Conservation (phyloP, 2,888 invertebrate genomes). For the Tetranychus truncatus region DNA sequence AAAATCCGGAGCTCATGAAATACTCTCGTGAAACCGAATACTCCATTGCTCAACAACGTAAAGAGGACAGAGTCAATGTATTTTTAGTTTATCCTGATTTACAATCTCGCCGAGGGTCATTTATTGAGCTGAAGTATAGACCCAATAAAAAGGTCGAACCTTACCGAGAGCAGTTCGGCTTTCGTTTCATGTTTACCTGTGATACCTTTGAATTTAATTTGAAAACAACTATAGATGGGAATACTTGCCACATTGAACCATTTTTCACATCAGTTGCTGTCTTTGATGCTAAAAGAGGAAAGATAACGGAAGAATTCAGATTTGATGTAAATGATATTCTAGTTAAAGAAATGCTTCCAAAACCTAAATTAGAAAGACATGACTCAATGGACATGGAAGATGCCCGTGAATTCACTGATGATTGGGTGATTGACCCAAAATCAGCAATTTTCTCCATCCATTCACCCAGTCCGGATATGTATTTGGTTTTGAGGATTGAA, state of each 20-base stretch:
- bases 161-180: constrained; percentile 12
- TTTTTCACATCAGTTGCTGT: constrained; percentile 73
- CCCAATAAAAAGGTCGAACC: background rate
- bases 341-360: constrained; percentile 44
- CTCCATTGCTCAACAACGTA: constrained; percentile 58
- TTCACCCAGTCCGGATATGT: constrained; percentile 73
- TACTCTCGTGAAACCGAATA: constrained; percentile 77
- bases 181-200: constrained; percentile 13
- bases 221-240: constrained; percentile 13
- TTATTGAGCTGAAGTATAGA: background rate
- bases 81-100: constrained; percentile 48
- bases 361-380: constrained; percentile 28
- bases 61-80: constrained; percentile 57
- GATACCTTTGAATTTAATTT: constrained; percentile 14
- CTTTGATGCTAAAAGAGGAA: constrained; percentile 71
- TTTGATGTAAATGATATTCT: constrained; percentile 62
- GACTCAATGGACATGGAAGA: constrained; percentile 17
- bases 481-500: constrained; percentile 75
- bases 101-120: constrained; percentile 8
- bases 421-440: constrained; percentile 17
- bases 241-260: constrained; percentile 53
- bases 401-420: constrained; percentile 12
- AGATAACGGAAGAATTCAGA: constrained; percentile 81
- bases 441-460: constrained; percentile 66
- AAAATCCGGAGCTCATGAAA: constrained; percentile 73